phyloP scores from a whole-genome alignment of 2,888 invertebrate genomes.

The Lasioglossum figueresi region DNA sequence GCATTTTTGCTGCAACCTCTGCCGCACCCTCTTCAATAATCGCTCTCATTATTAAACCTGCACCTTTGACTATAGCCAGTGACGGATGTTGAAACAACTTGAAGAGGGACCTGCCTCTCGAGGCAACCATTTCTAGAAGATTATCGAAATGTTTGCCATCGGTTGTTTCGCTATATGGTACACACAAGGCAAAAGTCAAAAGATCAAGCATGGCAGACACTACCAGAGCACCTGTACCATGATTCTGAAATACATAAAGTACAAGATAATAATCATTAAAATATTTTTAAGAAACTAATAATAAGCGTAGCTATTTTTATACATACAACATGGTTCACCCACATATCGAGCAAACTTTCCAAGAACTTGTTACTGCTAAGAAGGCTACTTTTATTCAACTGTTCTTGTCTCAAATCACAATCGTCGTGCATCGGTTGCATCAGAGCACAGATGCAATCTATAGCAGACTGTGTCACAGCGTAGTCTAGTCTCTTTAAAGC shows the following conservation, averaged over 20 bases:
- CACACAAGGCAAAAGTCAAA: conserved; percentile 98
- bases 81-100: conserved; percentile 98
- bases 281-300: background rate
- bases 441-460: conserved; percentile 98
- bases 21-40: conserved; percentile 98
- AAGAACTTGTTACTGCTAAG: conserved; percentile 96
- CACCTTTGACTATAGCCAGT: conserved; percentile 98
- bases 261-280: background rate
- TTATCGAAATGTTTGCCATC: conserved; percentile 98
- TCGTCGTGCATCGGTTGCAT: conserved; percentile 99
- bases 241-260: conserved; percentile 86
- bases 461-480: conserved; percentile 97
- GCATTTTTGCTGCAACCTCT: conserved; percentile 97
- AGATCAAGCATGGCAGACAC: conserved; percentile 99
- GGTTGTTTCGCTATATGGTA: conserved; percentile 99
- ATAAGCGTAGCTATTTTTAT: conserved; percentile 1
- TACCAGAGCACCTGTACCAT: conserved; percentile 97
- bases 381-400: conserved; percentile 98
- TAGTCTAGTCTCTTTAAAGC: conserved; percentile 94
- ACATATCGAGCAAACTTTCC: conserved; percentile 96
- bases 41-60: conserved; percentile 98
- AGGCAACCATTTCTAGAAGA: conserved; percentile 96
- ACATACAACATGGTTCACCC: conserved; percentile 96
- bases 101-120: conserved; percentile 95
- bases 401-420: conserved; percentile 98